A percentile compares a stretch with the other conserved stretches of the same genome.
These are phyloP conservation scores for Callosobruchus maculatus DNA, from an alignment of 2,888 invertebrate species.

Conservation along the genomic window DNA sequence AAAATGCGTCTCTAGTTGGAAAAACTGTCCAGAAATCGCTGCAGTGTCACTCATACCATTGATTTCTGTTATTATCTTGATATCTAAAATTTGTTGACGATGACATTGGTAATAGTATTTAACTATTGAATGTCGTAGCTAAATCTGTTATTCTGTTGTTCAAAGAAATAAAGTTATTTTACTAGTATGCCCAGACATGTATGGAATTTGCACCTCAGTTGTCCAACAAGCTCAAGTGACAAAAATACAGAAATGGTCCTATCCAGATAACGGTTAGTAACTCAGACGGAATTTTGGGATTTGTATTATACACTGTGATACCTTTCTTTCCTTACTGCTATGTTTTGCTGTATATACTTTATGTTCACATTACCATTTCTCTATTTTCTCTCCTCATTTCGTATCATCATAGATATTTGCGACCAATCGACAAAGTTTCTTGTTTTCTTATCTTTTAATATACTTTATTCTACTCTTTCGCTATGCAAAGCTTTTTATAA, in stretches of 20 bases:
- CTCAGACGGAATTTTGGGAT: neutral
- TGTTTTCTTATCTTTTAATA: neutral
- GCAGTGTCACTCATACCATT: too few species aligned
- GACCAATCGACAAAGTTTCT: neutral
- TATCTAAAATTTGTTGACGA: too few species aligned
- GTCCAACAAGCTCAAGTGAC: slow-evolving; percentile 18
- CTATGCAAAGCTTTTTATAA: neutral
- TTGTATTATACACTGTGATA: slow-evolving; percentile 9
- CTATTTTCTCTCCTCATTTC: neutral
- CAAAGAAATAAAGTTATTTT: too few species aligned
- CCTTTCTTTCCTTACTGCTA: neutral
- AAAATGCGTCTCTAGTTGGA: too few species aligned
- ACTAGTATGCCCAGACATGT: neutral
- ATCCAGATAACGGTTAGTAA: neutral
- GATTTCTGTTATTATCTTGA: too few species aligned
- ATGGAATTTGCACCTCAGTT: neutral
- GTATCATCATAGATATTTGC: neutral
- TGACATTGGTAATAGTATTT: too few species aligned
- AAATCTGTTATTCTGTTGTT: too few species aligned
- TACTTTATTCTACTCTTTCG: neutral
- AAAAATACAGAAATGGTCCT: slow-evolving; percentile 25
- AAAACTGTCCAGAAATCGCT: too few species aligned
- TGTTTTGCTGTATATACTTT: neutral
- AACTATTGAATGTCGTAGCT: too few species aligned
- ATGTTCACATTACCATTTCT: neutral